Base-by-base conservation (phyloP, 2,113 vertebrate species). In the Andinoacara biseriatus region DNA sequence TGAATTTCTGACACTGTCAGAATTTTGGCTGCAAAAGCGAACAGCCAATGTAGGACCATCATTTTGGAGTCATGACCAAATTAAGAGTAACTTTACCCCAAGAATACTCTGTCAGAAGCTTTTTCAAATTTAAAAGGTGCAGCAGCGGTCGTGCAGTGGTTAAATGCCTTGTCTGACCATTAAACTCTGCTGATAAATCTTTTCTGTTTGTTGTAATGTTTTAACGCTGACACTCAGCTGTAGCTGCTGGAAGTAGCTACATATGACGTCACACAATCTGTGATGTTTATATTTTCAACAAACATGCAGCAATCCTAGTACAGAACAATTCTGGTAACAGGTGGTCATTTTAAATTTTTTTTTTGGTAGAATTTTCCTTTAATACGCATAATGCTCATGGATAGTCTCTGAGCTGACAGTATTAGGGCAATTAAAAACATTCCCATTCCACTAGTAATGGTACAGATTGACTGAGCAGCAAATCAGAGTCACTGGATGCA, bases 401-500 rank as follows among this genome's bases (percentile, higher is more conserved):
- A 52, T 35, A 20, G 74, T 78, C 74, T 74, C 38, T 18, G n/a
- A 54, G 40, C 63, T 69, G 24, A 49, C 63, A 49, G 40, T 17
- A 49, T 49, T 57, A 76, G 22, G 38, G 72, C 8, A 26, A 61
- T 58, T 57, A 63, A 76, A 65, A 22, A 54, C 58, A 72, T 43
- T 56, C 38, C 62, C 38, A 40, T 18, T 54, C 18, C 17, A 31
- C 26, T 35, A 40, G 29, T 52, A 69, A 76, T 7, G 7, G 40
- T 31, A 62, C 58, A 33, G 18, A 43, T 61, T 72, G 35, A 81
- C 59, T 58, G 40, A 40, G 72, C 69, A 83, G 81, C 57, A 15
- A 59, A 17, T 38, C 17, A 78, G 59, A 61, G 56, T 78, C 54
- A 31, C 78, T 80, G 76, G 84, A 88, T 90, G 86, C 82, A 92